phyloP scores from a whole-genome alignment of 2,113 vertebrate species.

The Cephalopterus ornatus region DNA sequence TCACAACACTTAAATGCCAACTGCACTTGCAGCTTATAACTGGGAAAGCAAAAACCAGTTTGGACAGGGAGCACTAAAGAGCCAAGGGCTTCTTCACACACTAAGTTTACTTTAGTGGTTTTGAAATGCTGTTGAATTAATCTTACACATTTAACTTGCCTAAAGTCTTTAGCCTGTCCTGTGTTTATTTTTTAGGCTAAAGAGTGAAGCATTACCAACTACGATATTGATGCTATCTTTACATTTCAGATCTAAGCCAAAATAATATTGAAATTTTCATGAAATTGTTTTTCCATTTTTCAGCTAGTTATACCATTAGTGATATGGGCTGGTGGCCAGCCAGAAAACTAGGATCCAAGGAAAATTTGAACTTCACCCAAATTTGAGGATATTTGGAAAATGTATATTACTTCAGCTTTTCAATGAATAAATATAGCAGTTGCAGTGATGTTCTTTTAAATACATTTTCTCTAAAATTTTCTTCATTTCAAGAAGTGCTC shows the following conservation, averaged over 20 bases:
- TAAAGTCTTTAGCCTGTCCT: background rate
- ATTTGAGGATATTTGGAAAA: constrained; percentile 31
- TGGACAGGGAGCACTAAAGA: background rate
- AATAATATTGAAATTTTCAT: constrained; percentile 1
- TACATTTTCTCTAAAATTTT: background rate
- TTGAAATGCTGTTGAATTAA: background rate
- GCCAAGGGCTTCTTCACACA: background rate
- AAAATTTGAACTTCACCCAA: constrained; percentile 44
- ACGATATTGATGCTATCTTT: background rate
- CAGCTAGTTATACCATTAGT: constrained; percentile 19
- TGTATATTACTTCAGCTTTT: constrained; percentile 9
- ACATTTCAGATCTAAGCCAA: background rate
- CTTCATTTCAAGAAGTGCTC: background rate
- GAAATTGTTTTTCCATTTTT: constrained; percentile 43
- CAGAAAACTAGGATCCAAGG: constrained; percentile 3
- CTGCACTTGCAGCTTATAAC: background rate
- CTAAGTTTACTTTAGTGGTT: background rate
- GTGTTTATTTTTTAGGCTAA: background rate
- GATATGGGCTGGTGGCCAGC: constrained; percentile 22
- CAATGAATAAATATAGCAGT: background rate
- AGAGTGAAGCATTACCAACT: background rate
- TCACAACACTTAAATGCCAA: background rate
- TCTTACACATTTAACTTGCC: background rate
- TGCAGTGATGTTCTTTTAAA: background rate
- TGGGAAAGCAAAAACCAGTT: background rate